Evolutionary conservation across 1,140 invertebrate species (phyloP), one percentile per base, ranked within the genome.

Genomic region (Macrotrachela quadricornifera): DNA sequence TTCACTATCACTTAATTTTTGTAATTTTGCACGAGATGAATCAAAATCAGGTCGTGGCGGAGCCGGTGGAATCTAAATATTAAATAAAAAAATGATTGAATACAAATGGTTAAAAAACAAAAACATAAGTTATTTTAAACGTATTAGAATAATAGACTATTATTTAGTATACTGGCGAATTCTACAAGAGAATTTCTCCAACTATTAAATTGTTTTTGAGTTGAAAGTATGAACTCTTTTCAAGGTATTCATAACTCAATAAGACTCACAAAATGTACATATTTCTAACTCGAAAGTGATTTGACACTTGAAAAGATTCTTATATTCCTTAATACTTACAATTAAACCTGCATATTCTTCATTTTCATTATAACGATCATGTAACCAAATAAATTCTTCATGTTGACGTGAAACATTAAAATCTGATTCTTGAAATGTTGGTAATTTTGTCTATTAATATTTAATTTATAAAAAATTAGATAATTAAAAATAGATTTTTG

Each of bases 381-480:
- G 91, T 10, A 99, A 74, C 94, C 94, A 99, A 16, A 95, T 82
- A 73, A 99, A 99, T 66, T 99, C 94, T 69, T 97, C 92, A 70
- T 99, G 92, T 63, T 96, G 90, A 17, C 94, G 75, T 10, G 95
- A 86, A 18, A 97, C 92, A 15, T 44, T 85, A 80, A 95, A 94
- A 62, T 97, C 91, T 3, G 78, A 72, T 63, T 91, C 88, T 60
- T 80, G 77, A 72, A 95, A 97, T 56, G 82, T 80, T n/a, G 82
- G 79, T 57, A 96, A 70, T 9, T 82, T 86, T 17, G 92, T 94
- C 74, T 87, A 62, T n/a, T n/a, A 8, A 41, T 42, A 46, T 30
- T 38, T 46, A 43, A 51, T 39, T 42, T 38, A 43, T 12, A 48
- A 45, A 44, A 3, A 15, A 42, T 10, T 42, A 4, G 1, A 6